Evolutionary conservation across 1,140 invertebrate species (phyloP), one percentile per base, ranked within the genome.

Genomic region (Drosophila nigrodunni): DNA sequence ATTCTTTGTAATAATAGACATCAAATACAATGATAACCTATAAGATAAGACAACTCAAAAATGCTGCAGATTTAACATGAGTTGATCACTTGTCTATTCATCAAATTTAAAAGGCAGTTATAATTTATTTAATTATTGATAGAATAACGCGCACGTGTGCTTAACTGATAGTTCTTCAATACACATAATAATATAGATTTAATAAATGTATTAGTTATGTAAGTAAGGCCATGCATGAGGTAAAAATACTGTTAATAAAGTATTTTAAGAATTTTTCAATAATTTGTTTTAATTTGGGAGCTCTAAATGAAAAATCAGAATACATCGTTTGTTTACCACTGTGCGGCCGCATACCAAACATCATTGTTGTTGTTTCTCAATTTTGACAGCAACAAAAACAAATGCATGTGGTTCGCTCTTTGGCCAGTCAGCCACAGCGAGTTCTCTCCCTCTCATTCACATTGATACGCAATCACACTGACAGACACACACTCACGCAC

Each of bases 161-260:
- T 54, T 55, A 47, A 69, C 57, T 68, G 41, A 52, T 55, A 37
- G 35, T 50, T 39, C 37, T 60, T 52, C 46, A 43, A 46, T 49
- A 67, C 52, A 49, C 62, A 54, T 50, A 47, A 55, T 49, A 58
- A 39, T 46, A 30, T 47, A 52, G 11, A 54, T 50, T 44, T 60
- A 61, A 18, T 30, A 47, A 15, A 49, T 68, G 37, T 25, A 35
- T 73, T 57, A 70, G 66, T 43, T 47, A 58, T 49, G 37, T 57
- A 58, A 21, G 44, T 18, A 61, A 74, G 57, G 66, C 44, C 37
- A 74, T 62, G 66, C 50, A 61, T 62, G 44, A 70, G 46, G 8
- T 46, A 61, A 39, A 41, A 70, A 70, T 74, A 74, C 66, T 74
- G 58, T 70, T 57, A 74, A 74, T 74, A 74, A 74, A 74, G 50